Base-by-base conservation (phyloP, 1,140 invertebrate species). In the Cyrtorhinus lividipennis region DNA sequence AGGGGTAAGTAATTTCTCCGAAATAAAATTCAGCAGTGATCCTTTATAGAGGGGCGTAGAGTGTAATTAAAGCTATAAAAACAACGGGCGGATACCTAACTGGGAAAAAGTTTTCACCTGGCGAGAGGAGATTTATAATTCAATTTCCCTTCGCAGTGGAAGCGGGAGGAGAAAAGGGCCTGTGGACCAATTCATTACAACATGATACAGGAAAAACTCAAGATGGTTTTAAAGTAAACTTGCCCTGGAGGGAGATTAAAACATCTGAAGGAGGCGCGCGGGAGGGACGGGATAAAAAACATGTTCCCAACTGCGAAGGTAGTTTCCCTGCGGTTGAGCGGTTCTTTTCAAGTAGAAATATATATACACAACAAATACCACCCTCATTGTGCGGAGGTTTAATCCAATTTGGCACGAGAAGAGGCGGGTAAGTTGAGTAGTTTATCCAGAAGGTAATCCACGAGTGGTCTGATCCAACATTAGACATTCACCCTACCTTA, bases 171-270 rank as follows among this genome's bases (percentile, higher is more conserved):
- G 48, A 12, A n/a, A n/a, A n/a, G n/a, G n/a, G 48, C 30, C 30
- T 15, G 5, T 5, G 20, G 48, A 10, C 48, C 48, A 53, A 53
- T 53, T 53, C 48, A 53, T 53, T 53, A 53, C 48, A 53, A 53
- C 48, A 20, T 53, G 48, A 53, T 53, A 53, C 48, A 53, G 48
- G 48, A 53, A 53, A 53, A 53, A 53, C 48, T 53, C 48, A 53
- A 53, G 48, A 53, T 53, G 48, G 48, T 53, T 53, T 53, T 53
- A 53, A 53, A 53, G 48, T 53, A 53, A 53, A 53, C 48, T 53
- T 53, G 48, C 48, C 48, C 48, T 22, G 20, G 48, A 53, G 48
- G 48, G 48, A 53, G 48, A 53, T 53, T 53, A 53, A 53, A 53
- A 53, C 10, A 12, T 15, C 48, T 5, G 18, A 20, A 20, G 48